Conservation (phyloP, 92 coral and sea anemone genomes). For the Phenganax stokvisi region DNA sequence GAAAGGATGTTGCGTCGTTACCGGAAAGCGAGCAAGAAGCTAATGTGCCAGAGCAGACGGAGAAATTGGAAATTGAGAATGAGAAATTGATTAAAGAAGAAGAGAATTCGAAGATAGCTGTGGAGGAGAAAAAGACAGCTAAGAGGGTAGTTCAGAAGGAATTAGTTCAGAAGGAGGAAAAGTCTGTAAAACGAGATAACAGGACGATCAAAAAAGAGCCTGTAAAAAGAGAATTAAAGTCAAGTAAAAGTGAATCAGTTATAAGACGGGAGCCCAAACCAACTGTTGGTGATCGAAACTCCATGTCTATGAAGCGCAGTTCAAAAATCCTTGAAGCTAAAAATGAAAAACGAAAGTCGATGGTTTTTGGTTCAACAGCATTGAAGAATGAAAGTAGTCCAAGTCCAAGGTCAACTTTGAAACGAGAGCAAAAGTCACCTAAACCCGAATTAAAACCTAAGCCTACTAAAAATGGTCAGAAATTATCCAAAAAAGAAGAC, state of each 20-base stretch:
- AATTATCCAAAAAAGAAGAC: slow-evolving; percentile 3
- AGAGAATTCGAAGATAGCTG: not conserved
- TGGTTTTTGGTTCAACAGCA: not conserved
- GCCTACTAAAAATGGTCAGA: slow-evolving; percentile 5
- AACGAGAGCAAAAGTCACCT: not conserved
- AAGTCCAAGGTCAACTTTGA: slow-evolving; percentile 3
- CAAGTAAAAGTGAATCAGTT: slow-evolving; percentile 3
- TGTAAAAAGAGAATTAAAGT: not conserved
- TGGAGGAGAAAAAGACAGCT: no score
- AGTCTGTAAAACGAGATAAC: not conserved
- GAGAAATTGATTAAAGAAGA: not conserved
- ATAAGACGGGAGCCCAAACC: not conserved
- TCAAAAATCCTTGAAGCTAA: not conserved
- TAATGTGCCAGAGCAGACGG: not conserved
- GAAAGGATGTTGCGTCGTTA: not conserved
- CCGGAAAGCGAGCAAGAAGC: slow-evolving; percentile 7
- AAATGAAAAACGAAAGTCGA: no score
- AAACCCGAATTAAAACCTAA: slow-evolving; percentile 1
- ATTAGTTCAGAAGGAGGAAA: not conserved
- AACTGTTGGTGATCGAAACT: not conserved
- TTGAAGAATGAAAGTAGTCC: not conserved
- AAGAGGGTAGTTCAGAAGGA: not conserved
- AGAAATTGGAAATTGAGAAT: not conserved
- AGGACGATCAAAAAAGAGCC: slow-evolving; percentile 5
- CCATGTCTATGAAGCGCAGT: not conserved